phyloP scores from a whole-genome alignment of 2,113 vertebrate species.

The Rynchops niger region DNA sequence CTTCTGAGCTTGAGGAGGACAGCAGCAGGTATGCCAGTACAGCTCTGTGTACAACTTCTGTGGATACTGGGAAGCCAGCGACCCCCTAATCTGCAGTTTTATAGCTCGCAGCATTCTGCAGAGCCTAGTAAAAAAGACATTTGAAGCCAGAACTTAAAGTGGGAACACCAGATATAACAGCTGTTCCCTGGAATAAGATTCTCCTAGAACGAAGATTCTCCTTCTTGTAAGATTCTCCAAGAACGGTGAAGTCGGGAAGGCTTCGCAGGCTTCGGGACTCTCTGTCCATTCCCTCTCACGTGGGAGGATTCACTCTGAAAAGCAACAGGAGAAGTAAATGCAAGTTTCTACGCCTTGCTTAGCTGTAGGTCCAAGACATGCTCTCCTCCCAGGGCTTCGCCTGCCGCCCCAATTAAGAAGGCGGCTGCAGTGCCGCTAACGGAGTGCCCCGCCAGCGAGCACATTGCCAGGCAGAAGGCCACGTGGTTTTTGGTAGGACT shows the following conservation, averaged over 20 bases:
- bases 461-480: not conserved
- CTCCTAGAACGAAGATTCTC: not conserved
- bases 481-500: not conserved
- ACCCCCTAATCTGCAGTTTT: not conserved
- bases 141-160: not conserved
- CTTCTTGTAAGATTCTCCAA: not conserved
- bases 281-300: not conserved
- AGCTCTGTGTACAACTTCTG: not conserved
- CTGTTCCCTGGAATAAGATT: not conserved
- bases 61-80: not conserved
- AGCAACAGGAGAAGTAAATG: not conserved
- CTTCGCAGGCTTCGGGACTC: not conserved
- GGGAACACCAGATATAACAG: not conserved
- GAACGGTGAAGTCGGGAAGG: not conserved
- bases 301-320: not conserved
- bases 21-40: not conserved
- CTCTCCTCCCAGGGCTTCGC: not conserved
- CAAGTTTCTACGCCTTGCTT: not conserved
- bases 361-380: too few relatives aligned
- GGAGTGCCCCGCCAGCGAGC: accelerated
- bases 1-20: not conserved
- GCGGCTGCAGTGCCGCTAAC: not conserved
- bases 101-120: not conserved
- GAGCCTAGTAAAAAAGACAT: not conserved
- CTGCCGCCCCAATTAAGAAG: not conserved